Conservation (phyloP, 2,888 invertebrate genomes). For the Pyrrhosoma nymphula region DNA sequence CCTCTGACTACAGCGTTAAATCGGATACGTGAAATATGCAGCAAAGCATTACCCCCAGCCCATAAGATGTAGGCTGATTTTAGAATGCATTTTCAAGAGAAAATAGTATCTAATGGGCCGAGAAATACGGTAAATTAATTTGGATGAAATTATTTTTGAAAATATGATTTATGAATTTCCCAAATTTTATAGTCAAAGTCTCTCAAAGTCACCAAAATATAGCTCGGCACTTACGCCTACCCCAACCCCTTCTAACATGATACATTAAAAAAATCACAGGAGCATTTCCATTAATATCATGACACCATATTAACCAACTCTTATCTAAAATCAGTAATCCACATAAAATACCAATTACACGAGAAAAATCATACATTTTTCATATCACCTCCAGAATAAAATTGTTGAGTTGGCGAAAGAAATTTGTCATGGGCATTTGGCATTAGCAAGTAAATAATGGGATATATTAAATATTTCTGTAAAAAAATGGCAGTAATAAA, state of each 20-base stretch:
- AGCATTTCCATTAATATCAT: background rate
- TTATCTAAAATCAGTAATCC: background rate
- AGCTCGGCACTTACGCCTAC: background rate
- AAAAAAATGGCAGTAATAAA: background rate
- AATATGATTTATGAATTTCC: too few species aligned
- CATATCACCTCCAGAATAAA: background rate
- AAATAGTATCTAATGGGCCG: too few species aligned
- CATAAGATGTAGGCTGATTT: too few species aligned
- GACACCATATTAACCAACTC: background rate
- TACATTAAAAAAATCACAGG: background rate
- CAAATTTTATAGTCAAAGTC: too few species aligned
- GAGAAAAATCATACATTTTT: background rate
- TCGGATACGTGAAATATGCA: too few species aligned
- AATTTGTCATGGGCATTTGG: background rate
- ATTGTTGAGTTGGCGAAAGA: background rate
- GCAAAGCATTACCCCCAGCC: too few species aligned
- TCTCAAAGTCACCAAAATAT: too few species aligned
- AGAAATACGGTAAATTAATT: too few species aligned
- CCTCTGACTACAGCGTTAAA: too few species aligned
- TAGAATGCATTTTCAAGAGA: too few species aligned
- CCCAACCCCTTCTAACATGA: background rate
- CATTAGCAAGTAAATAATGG: background rate
- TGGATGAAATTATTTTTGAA: too few species aligned
- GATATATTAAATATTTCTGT: background rate
- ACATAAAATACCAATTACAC: background rate